Conservation (phyloP, 2,797 vertebrate species). For the Spheniscus humboldti region DNA sequence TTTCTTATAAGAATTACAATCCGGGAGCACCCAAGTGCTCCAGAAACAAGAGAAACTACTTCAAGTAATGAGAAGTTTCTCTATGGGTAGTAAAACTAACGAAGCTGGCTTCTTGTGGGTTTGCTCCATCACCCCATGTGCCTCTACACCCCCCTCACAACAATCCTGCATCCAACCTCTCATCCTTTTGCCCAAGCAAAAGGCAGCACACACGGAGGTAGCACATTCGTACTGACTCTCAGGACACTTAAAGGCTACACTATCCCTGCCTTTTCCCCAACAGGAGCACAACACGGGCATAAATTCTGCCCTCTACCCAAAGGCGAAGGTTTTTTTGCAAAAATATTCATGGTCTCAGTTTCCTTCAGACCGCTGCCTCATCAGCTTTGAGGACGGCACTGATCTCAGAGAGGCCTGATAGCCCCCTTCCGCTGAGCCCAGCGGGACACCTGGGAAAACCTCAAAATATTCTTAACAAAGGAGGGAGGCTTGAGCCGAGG, state of each 20-base stretch:
- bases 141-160: background rate
- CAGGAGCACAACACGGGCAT: rapidly evolving
- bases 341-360: rapidly evolving
- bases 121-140: background rate
- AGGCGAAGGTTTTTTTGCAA: background rate
- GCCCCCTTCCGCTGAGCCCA: background rate
- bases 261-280: background rate
- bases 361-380: background rate
- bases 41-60: background rate
- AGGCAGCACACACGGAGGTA: background rate
- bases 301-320: background rate
- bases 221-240: background rate
- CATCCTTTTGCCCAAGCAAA: background rate
- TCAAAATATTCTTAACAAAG: rapidly evolving
- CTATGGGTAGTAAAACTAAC: rapidly evolving
- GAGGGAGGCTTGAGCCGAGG: rapidly evolving
- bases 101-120: background rate
- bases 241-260: background rate
- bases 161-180: background rate
- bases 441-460: background rate
- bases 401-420: background rate
- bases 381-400: rapidly evolving
- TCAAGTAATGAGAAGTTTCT: background rate
- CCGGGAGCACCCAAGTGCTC: background rate
- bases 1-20: background rate